Evolutionary conservation across 2,113 vertebrate genomes (phyloP), one percentile per base, ranked within the genome.

Genomic region (Oreotrochilus melanogaster): DNA sequence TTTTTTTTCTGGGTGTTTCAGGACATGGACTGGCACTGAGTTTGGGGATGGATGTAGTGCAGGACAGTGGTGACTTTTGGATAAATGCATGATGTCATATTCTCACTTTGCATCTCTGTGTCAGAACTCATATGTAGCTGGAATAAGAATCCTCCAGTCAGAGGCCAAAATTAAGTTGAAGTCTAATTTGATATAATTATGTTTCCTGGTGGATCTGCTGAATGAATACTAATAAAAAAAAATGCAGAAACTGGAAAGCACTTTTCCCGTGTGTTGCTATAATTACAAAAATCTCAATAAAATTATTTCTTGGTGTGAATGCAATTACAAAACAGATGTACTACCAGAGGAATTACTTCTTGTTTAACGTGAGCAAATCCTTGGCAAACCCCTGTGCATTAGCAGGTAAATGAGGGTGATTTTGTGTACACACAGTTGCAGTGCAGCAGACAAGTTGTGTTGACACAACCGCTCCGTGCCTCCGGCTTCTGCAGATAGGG

Each of bases 11-110:
- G 60, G 57, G 7, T 47, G 39, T 83, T 92, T 83, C 50, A 61
- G 65, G 70, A n/a, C 66, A n/a, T 2, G 13, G 53, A 22, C 2
- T 9, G 9, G 21, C 22, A 3, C 66, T 60, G 2, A 1, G 1
- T 51, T 71, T n/a, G 25, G 31, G 7, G 37, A 47, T 47, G 6
- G 6, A 15, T n/a, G 24, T 35, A 25, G 10, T 65, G 12, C 31
- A 47, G 35, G 15, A 33, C 43, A 74, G 5, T 0, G 2, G 31
- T 11, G 60, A 9, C 6, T 73, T 73, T 24, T 8, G 39, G 42
- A 50, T 64, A 25, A 76, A 39, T 31, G 43, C 16, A 8, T 6
- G 8, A 24, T 6, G 1, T 18, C 4, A 1, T 8, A 16, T 17
- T 35, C 67, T 58, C 62, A 51, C 1, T 0, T 22, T 48, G 33